Evolutionary conservation across 2,113 vertebrate genomes (phyloP), one percentile per base, ranked within the genome.

Genomic region (Zapus hudsonius): DNA sequence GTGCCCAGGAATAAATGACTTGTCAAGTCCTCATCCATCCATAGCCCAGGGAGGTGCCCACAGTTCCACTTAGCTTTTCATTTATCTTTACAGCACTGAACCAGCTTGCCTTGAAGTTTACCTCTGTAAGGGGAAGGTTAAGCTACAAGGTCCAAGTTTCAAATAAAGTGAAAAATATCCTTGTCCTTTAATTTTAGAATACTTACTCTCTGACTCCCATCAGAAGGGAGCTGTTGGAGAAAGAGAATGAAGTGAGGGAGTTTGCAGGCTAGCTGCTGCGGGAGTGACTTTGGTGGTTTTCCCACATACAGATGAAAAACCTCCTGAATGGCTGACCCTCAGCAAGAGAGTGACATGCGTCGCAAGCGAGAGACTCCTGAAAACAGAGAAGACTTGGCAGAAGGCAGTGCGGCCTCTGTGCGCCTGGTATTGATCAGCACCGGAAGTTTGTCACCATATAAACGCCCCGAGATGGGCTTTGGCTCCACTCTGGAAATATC

Each of bases 111-210:
- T 52, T 63, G 23, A 92, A 92, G 83, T 73, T 61, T 82, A 17
- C 10, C 44, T 76, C 66, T 27, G 81, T 55, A 36, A 76, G 42
- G 27, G 66, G 86, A 96, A 95, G 84, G 92, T 76, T 87, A 91
- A 82, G 20, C 84, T 87, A 75, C 66, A 92, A 79, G 78, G 44
- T 73, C 27, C 61, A 87, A 57, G 64, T 95, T 83, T 95, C 1
- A n/a, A 13, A 63, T 89, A 64, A 78, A 47, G 3, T 31, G 59
- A 0, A 74, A 93, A 95, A 55, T 57, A 89, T 42, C 31, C 23
- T 69, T 95, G 91, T 55, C 25, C 74, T 95, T 94, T 94, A 92
- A 84, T 92, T 92, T 97, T 93, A 82, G 92, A 86, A 89, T 67
- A 92, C 72, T 76, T 76, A 42, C 86, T 92, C 75, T 86, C 83